Evolutionary conservation across 2,797 vertebrate species (phyloP), one percentile per base, ranked within the genome.

Genomic region (Rhinella marina): DNA sequence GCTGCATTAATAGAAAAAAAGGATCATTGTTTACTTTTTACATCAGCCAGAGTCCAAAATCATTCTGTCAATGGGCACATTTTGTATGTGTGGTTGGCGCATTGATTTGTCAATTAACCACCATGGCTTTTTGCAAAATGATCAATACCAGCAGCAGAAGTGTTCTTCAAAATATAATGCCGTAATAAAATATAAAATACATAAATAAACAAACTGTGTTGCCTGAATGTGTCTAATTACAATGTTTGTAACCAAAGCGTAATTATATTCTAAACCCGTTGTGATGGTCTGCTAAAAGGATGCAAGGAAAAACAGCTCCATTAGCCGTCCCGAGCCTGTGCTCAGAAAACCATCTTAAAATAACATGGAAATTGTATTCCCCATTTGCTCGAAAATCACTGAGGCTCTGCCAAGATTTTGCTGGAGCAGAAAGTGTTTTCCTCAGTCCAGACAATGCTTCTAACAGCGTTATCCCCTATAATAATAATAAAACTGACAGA

Each of bases 401-500:
- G 62, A 72, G 72, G 84, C 57, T 32, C 84, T 86, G 85, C 88
- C 85, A 89, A 89, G 81, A 72, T 86, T 83, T 83, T 86, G 72
- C 85, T 86, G 85, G 88, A 89, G 81, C 81, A 80, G 72, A 89
- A 61, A 84, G 84, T 79, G 88, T 89, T 89, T 82, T 79, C 75
- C 56, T 48, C 54, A 61, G 80, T 82, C 85, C 85, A 89, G 85
- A 87, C 88, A 87, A 84, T 83, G 73, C 85, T 78, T 87, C 88
- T 86, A 89, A 83, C 75, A 89, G 85, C n/a, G 85, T 75, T 89
- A 89, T 89, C 85, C 81, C 81, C 81, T 87, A 56, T 82, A 86
- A 89, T 83, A 89, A 89, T 77, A 89, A 84, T 86, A 89, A 84
- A 79, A 59, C 81, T 87, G 85, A 89, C 88, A 87, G 73, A 87